Evolutionary conservation across 2,888 invertebrate species (phyloP).

Genomic region (Lingula anatina): DNA sequence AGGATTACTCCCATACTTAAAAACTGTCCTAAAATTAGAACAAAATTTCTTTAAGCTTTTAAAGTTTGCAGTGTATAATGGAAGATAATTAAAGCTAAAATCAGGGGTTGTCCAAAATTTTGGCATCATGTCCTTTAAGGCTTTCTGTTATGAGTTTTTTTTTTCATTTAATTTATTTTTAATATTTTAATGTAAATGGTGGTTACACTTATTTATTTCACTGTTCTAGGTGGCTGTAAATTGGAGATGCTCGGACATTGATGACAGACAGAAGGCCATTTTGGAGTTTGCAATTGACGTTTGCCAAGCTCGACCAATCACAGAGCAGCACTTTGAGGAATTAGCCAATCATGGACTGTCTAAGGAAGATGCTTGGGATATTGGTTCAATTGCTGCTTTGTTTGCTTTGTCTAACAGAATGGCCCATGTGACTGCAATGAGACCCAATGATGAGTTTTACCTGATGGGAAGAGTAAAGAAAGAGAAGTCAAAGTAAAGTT

Average conservation of each 20-base stretch:
- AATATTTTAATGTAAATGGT: background rate
- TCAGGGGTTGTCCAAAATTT: too few relatives aligned
- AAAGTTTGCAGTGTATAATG: too few relatives aligned
- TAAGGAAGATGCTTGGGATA: slow-evolving; percentile 40
- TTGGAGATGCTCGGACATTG: slow-evolving; percentile 30
- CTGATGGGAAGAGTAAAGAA: slow-evolving; percentile 27
- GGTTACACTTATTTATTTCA: background rate
- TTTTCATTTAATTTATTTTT: too few relatives aligned
- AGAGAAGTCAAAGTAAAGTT: too few relatives aligned
- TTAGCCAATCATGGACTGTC: slow-evolving; percentile 26
- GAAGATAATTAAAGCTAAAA: too few relatives aligned
- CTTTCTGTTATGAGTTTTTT: too few relatives aligned
- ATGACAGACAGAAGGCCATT: slow-evolving; percentile 30
- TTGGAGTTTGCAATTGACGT: slow-evolving; percentile 32
- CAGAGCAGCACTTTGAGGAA: slow-evolving; percentile 21
- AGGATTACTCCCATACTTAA: too few relatives aligned
- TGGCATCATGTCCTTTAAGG: too few relatives aligned
- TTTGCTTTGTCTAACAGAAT: slow-evolving; percentile 40
- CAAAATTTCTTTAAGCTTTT: too few relatives aligned
- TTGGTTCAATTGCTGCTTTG: slow-evolving; percentile 32
- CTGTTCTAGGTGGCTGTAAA: slow-evolving; percentile 29
- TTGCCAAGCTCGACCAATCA: slow-evolving; percentile 22
- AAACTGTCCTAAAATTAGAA: too few relatives aligned
- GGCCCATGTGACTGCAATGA: slow-evolving; percentile 31
- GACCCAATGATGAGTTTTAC: slow-evolving; percentile 38